Evolutionary conservation across 1,140 invertebrate genomes (phyloP).

Genomic region (Nomia melanderi): DNA sequence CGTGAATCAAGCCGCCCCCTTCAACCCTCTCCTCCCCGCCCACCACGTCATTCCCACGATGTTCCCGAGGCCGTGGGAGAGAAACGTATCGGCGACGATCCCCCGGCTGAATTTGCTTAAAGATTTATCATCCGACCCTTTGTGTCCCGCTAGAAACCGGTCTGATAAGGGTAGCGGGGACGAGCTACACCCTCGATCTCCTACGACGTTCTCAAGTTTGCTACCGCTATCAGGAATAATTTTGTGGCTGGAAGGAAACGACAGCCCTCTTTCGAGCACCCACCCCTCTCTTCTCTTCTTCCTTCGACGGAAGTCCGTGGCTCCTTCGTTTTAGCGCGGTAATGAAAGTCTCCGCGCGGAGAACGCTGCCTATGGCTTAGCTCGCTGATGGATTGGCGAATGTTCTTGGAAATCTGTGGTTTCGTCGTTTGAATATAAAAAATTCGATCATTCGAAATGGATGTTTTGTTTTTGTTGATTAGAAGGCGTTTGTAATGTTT

Average conservation of each 20-base stretch:
- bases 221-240: conserved; percentile 23
- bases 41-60: not conserved
- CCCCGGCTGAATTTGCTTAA: conserved; percentile 38
- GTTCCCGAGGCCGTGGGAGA: not conserved
- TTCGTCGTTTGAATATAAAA: too few species aligned
- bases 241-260: conserved; percentile 6
- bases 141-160: not conserved
- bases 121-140: conserved; percentile 50
- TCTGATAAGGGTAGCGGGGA: conserved; percentile 17
- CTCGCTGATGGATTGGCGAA: too few species aligned
- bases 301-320: too few species aligned
- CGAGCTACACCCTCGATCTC: not conserved
- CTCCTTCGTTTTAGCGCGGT: not conserved
- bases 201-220: not conserved
- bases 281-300: not conserved
- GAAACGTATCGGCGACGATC: conserved; percentile 22
- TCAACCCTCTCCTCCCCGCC: too few species aligned
- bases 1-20: conserved; percentile 10
- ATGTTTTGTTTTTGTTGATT: too few species aligned
- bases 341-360: conserved; percentile 7
- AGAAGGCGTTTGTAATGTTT: too few species aligned
- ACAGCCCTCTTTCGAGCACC: not conserved
- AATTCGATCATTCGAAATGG: too few species aligned
- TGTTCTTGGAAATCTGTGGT: too few species aligned
- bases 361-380: too few species aligned